These are phyloP conservation scores for Lampris incognitus DNA, from an alignment of 2,113 vertebrate species.

Conservation along the genomic window DNA sequence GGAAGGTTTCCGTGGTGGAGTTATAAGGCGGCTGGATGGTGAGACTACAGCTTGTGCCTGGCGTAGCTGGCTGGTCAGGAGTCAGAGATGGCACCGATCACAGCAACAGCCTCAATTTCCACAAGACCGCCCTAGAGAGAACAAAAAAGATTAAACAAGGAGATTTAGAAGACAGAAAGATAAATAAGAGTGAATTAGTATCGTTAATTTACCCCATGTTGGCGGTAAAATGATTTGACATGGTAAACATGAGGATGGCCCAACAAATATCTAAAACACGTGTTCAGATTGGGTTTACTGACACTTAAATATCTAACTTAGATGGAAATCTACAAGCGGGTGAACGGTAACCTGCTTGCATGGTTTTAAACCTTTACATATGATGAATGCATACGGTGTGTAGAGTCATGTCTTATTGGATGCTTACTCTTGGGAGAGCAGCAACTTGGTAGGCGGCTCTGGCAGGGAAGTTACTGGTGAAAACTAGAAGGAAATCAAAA, in stretches of 20 bases:
- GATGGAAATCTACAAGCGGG: too few species aligned
- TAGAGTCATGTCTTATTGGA: background rate
- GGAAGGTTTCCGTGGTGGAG: background rate
- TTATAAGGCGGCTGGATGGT: background rate
- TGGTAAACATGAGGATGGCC: too few species aligned
- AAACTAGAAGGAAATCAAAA: conserved; percentile 73
- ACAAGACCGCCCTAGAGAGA: conserved; percentile 78
- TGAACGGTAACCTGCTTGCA: background rate
- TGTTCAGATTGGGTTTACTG: too few species aligned
- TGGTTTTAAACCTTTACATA: background rate
- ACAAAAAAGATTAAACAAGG: background rate
- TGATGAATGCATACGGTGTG: background rate
- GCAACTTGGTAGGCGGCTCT: conserved; percentile 85
- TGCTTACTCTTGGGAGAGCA: conserved; percentile 84
- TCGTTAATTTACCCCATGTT: too few species aligned
- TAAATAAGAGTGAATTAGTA: background rate
- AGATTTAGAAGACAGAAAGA: background rate
- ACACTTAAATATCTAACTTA: too few species aligned
- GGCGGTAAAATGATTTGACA: too few species aligned
- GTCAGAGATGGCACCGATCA: conserved; percentile 77
- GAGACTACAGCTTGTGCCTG: conserved; percentile 73
- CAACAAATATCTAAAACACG: too few species aligned
- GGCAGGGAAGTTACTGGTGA: conserved; percentile 82
- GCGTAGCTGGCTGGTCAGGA: conserved; percentile 64
- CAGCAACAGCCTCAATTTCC: conserved; percentile 82